Evolutionary conservation across 2,113 vertebrate species (phyloP).

Genomic region (Microcebus jonahi): DNA sequence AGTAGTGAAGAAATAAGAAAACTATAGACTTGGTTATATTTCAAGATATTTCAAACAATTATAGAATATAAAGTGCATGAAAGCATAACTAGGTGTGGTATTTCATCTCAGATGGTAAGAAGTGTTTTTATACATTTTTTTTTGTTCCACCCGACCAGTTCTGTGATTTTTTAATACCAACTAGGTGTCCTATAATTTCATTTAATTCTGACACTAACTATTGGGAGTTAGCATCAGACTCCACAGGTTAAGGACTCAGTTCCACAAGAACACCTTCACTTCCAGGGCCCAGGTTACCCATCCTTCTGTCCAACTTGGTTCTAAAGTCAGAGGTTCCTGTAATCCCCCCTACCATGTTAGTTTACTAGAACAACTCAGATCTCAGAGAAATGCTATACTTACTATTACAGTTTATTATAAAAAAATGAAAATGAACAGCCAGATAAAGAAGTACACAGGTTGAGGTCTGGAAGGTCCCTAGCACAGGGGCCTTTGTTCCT

Average conservation of each 20-base stretch:
- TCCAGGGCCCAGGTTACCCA: background rate
- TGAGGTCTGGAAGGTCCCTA: background rate
- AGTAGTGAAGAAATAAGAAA: background rate
- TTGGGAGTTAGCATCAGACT: background rate
- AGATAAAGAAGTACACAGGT: background rate
- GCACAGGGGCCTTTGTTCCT: background rate
- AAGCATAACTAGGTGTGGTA: background rate
- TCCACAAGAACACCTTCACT: background rate
- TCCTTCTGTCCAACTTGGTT: background rate
- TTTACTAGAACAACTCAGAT: background rate
- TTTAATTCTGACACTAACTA: background rate
- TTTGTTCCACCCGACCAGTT: background rate
- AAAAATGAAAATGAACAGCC: background rate
- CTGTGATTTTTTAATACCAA: background rate
- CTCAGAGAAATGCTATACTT: background rate
- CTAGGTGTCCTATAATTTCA: background rate
- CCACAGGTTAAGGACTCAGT: background rate
- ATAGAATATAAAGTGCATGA: background rate
- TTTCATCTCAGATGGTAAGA: background rate
- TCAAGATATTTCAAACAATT: background rate
- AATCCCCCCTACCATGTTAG: background rate
- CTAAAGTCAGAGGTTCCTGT: background rate
- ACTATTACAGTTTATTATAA: background rate
- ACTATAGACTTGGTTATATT: background rate
- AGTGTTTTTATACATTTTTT: background rate